Evolutionary conservation across 1,140 invertebrate genomes (phyloP).

Genomic region (Drusus annulatus): DNA sequence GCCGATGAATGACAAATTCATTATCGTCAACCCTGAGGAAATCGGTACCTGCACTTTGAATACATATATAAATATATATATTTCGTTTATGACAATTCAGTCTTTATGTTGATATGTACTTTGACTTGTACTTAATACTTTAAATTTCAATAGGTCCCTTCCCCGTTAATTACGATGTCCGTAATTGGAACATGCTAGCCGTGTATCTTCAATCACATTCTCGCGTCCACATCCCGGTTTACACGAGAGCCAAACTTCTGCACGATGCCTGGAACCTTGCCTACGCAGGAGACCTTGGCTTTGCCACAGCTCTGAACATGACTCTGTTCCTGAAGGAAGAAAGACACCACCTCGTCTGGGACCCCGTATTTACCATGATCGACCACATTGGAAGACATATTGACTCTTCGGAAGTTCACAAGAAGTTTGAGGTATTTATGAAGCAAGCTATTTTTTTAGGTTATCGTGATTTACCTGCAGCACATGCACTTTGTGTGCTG

Average conservation of each 20-base stretch:
- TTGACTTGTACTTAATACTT: too few species aligned
- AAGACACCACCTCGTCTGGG: conserved; percentile 82
- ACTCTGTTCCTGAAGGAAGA: conserved; percentile 81
- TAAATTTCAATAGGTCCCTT: conserved; percentile 75
- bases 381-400: conserved; percentile 83
- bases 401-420: conserved; percentile 75
- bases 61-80: too few species aligned
- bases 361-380: conserved; percentile 84
- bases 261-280: conserved; percentile 87
- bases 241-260: conserved; percentile 81
- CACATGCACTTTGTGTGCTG: too few species aligned
- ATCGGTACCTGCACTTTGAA: conserved; percentile 79
- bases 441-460: background rate
- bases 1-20: conserved; percentile 73
- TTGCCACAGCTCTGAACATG: conserved; percentile 81
- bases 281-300: conserved; percentile 81
- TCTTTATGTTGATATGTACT: too few species aligned
- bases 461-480: too few species aligned
- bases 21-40: conserved; percentile 86
- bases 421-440: conserved; percentile 77
- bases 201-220: conserved; percentile 74
- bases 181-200: conserved; percentile 84
- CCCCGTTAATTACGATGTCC: conserved; percentile 84
- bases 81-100: too few species aligned
- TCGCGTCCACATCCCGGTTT: conserved; percentile 75